phyloP scores from a whole-genome alignment of 2,888 invertebrate genomes.

The Agrochola lychnidis region DNA sequence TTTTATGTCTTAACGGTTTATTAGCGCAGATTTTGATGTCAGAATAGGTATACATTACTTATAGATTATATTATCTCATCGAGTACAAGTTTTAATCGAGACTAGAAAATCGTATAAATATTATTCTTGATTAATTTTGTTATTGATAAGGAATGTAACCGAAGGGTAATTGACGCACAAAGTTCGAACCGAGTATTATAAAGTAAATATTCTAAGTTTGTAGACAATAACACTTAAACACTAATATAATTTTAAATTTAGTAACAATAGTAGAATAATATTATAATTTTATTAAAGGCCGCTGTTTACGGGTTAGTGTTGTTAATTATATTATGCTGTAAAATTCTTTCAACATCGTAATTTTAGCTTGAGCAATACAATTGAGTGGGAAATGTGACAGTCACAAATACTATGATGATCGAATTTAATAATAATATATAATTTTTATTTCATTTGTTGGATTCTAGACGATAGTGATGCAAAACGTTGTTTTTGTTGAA shows the following conservation, averaged over 20 bases:
- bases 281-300: slow-evolving; percentile 44
- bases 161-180: slow-evolving; percentile 8
- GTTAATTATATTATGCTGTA: slow-evolving; percentile 28
- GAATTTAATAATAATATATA: background rate
- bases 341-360: slow-evolving; percentile 6
- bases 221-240: slow-evolving; percentile 63
- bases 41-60: background rate
- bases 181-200: slow-evolving; percentile 58
- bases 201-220: slow-evolving; percentile 42
- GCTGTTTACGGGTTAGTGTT: slow-evolving; percentile 14
- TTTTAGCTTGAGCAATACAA: background rate
- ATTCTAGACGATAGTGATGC: background rate
- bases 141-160: slow-evolving; percentile 41
- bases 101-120: slow-evolving; percentile 35
- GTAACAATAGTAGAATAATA: slow-evolving; percentile 58
- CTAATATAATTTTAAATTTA: slow-evolving; percentile 57
- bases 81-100: slow-evolving; percentile 23
- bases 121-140: slow-evolving; percentile 18
- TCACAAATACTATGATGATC: background rate
- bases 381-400: background rate
- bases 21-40: background rate
- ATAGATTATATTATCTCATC: background rate
- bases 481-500: background rate
- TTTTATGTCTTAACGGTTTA: background rate
- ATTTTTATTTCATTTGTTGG: background rate